phyloP scores from a whole-genome alignment of 2,888 invertebrate genomes.

The Biston betularia region DNA sequence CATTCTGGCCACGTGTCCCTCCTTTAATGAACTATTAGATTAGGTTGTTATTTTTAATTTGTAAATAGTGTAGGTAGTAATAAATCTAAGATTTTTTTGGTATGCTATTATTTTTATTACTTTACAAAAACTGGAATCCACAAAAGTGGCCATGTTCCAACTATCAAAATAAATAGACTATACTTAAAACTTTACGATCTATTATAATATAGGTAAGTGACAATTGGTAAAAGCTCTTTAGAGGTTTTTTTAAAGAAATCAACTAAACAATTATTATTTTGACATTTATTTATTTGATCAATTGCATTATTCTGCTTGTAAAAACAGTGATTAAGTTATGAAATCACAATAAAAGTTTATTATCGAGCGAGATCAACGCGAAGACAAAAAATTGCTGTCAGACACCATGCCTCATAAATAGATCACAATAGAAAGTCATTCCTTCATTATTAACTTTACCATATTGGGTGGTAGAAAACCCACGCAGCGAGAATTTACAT shows the following conservation, averaged over 20 bases:
- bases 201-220: no score
- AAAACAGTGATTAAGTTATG: constrained; percentile 49
- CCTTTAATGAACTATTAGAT: no score
- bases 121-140: no score
- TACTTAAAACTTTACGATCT: no score
- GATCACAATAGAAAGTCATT: constrained; percentile 57
- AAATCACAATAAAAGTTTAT: constrained; percentile 49
- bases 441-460: constrained; percentile 27
- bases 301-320: constrained; percentile 23
- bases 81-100: no score
- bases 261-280: neutral
- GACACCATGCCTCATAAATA: constrained; percentile 61
- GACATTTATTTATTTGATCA: neutral
- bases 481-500: constrained; percentile 37
- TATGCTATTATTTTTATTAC: no score
- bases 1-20: no score
- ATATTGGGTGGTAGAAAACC: constrained; percentile 32
- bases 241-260: neutral
- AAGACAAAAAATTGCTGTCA: constrained; percentile 51
- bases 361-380: constrained; percentile 57
- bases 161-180: no score
- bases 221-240: neutral
- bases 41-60: no score
- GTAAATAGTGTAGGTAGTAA: no score
- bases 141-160: no score